Conservation (phyloP, 2,113 vertebrate species). For the Aspiorhynchus laticeps region DNA sequence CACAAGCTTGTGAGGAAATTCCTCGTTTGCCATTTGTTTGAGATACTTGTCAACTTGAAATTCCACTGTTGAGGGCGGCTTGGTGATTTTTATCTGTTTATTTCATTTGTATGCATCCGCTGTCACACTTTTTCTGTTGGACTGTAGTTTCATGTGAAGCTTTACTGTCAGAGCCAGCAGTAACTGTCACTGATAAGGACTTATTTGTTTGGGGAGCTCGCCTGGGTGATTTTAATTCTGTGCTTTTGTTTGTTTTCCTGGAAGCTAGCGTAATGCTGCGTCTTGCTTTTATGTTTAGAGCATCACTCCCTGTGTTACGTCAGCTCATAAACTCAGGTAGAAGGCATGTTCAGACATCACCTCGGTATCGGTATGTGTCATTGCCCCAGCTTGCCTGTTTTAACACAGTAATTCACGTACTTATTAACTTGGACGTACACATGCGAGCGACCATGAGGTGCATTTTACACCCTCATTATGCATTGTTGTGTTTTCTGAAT, state of each 20-base stretch:
- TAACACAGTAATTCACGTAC: neutral
- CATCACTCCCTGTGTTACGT: slow-evolving; percentile 53
- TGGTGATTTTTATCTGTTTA: neutral
- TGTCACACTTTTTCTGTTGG: neutral
- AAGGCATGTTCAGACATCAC: slow-evolving; percentile 70
- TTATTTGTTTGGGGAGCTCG: slow-evolving; percentile 51
- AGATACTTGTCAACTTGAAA: neutral
- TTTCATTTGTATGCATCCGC: neutral
- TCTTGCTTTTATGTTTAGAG: slow-evolving; percentile 35
- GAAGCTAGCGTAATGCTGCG: neutral
- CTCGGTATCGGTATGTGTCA: slow-evolving; percentile 68
- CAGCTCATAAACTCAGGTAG: slow-evolving; percentile 58
- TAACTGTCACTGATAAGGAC: slow-evolving; percentile 23
- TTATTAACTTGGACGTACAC: neutral
- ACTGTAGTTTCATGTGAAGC: slow-evolving; percentile 20
- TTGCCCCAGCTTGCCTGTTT: slow-evolving; percentile 53
- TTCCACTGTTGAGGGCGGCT: neutral
- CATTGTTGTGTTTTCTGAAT: slow-evolving; percentile 8
- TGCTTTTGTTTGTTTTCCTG: neutral
- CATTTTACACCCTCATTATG: neutral
- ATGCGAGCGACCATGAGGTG: neutral
- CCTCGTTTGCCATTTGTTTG: neutral
- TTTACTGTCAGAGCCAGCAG: slow-evolving; percentile 39
- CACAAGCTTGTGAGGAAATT: slow-evolving; percentile 7
- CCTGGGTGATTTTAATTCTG: neutral